phyloP scores from a whole-genome alignment of 2,888 invertebrate genomes.

The Lasioglossum calceatum region DNA sequence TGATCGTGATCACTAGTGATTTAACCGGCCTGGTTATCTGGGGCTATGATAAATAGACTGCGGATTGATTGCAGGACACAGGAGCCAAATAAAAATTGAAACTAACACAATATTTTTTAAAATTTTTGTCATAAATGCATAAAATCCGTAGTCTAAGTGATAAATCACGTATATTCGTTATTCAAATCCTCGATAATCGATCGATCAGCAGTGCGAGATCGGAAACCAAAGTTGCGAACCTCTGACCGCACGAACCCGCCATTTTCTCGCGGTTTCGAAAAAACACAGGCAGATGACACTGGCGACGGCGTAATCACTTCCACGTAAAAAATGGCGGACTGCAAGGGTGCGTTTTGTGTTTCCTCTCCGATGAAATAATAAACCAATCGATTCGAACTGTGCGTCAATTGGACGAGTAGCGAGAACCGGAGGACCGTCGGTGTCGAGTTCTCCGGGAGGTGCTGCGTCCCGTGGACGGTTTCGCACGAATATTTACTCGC shows the following conservation, averaged over 20 bases:
- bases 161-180: neutral
- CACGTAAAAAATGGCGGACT: constrained; percentile 80
- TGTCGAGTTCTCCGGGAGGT: neutral
- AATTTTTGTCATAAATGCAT: too few relatives aligned
- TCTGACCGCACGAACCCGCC: neutral
- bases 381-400: constrained; percentile 59
- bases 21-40: too few relatives aligned
- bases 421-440: neutral
- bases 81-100: too few relatives aligned
- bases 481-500: constrained; percentile 10
- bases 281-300: constrained; percentile 40
- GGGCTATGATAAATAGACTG: too few relatives aligned
- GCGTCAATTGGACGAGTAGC: constrained; percentile 22
- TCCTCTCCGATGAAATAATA: constrained; percentile 65
- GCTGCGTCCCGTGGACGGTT: neutral
- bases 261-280: constrained; percentile 26
- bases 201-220: neutral
- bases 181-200: neutral
- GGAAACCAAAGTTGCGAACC: neutral
- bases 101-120: too few relatives aligned
- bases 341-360: constrained; percentile 81
- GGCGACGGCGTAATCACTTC: constrained; percentile 43
- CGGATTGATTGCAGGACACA: too few relatives aligned
- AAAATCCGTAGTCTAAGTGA: too few relatives aligned
- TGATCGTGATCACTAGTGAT: too few relatives aligned